Evolutionary conservation across 1,140 invertebrate genomes (phyloP), one percentile per base, ranked within the genome.

Genomic region (Saccostrea echinata): DNA sequence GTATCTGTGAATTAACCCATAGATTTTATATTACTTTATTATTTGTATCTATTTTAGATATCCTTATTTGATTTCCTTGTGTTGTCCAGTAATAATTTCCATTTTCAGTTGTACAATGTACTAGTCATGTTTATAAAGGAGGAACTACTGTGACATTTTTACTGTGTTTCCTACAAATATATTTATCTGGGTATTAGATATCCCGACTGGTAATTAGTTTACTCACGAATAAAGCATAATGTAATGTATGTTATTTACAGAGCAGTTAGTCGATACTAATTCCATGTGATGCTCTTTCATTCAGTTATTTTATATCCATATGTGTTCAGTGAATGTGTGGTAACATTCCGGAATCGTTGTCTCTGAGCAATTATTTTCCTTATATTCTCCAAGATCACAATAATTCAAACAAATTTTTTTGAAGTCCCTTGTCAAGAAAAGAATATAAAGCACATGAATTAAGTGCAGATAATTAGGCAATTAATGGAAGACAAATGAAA

Each of bases 171-270:
- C 68, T 76, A 76, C 68, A 76, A 76, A 76, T 76, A 33, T 76
- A 30, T 33, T 76, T 71, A 13, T 76, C 27, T 71, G 3, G 68
- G 11, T 27, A 76, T 27, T 27, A 76, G 24, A 12, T 11, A 30
- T 76, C 3, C 30, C 24, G 68, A 1, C 68, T 76, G 68, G 30
- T 76, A 30, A 76, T 76, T 76, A 76, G 68, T 76, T 76, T 76
- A 76, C 68, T 76, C 68, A 76, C 27, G 68, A 76, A 76, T 76
- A 33, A 76, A 76, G 68, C 68, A 76, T 76, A 76, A 76, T 76
- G 68, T 76, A 76, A 61, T 61, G 21, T 61, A 61, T 61, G 6
- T 76, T 16, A 27, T 27, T 21, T 33, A 33, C 11, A 76, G 27
- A 76, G 13, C 27, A 76, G 18, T 27, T 2, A 76, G 68, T 76